Conservation (phyloP, 2,797 vertebrate species). For the Lemur catta region DNA sequence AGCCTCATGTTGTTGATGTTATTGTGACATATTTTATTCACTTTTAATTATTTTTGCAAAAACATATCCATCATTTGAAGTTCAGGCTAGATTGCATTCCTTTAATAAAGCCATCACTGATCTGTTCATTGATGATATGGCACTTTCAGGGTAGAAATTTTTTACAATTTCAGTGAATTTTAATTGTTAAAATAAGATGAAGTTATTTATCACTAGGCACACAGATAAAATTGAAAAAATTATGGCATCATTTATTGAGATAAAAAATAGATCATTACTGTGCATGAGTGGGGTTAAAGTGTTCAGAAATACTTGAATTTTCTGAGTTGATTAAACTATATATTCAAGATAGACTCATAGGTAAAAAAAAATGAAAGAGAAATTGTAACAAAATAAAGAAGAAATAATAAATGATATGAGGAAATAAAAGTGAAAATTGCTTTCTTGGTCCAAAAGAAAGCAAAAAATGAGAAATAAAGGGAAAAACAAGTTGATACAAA, state of each 20-base stretch:
- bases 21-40: background rate
- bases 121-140: background rate
- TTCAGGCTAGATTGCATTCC: background rate
- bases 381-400: background rate
- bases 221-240: background rate
- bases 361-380: background rate
- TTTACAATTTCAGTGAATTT: background rate
- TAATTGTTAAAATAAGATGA: background rate
- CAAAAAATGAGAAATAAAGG: background rate
- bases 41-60: background rate
- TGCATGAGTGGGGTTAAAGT: fast-evolving
- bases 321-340: background rate
- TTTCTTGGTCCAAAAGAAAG: background rate
- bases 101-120: background rate
- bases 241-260: background rate
- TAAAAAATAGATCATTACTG: background rate
- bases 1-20: background rate
- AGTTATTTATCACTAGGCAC: background rate
- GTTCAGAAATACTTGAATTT: background rate
- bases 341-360: background rate
- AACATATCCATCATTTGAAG: background rate
- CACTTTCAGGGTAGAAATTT: background rate
- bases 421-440: background rate
- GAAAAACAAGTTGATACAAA: background rate
- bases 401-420: background rate